Evolutionary conservation across 2,797 vertebrate genomes (phyloP).

Genomic region (Tympanoctomys barrerae): DNA sequence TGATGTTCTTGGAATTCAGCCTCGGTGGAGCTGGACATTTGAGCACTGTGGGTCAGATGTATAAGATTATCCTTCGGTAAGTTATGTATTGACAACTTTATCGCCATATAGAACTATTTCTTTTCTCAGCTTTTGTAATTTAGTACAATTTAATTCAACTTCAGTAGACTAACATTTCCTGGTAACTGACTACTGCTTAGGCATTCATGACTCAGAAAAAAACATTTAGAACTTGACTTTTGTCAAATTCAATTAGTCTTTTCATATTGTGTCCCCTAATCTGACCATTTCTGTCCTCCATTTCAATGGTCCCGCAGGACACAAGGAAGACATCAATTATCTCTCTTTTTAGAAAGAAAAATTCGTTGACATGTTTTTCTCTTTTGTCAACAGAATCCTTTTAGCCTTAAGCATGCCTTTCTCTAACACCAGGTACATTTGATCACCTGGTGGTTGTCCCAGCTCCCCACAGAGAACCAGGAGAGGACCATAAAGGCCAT

Average conservation of each 20-base stretch:
- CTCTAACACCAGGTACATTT: background rate
- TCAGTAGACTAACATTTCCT: conserved; percentile 44
- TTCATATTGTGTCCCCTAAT: background rate
- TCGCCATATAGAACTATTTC: background rate
- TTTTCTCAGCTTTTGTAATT: conserved; percentile 15
- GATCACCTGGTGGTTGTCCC: conserved; percentile 49
- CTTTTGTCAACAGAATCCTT: conserved; percentile 71
- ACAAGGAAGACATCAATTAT: conserved; percentile 60
- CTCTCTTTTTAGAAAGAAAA: conserved; percentile 68
- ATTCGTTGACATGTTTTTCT: conserved; percentile 68
- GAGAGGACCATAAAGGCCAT: conserved; percentile 70
- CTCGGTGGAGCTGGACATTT: background rate
- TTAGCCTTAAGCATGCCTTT: conserved; percentile 74
- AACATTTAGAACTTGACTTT: conserved; percentile 26
- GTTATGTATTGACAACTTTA: background rate
- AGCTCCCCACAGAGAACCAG: conserved; percentile 47
- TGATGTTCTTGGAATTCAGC: background rate
- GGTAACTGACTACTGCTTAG: background rate
- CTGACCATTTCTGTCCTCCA: conserved; percentile 25
- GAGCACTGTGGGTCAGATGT: background rate
- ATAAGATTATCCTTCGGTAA: background rate
- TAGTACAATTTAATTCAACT: conserved; percentile 5
- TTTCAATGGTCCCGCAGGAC: conserved; percentile 29
- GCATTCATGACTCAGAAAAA: background rate
- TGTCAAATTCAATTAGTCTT: conserved; percentile 19